Conservation (phyloP, 2,888 invertebrate genomes). For the Seira sanloemensis region DNA sequence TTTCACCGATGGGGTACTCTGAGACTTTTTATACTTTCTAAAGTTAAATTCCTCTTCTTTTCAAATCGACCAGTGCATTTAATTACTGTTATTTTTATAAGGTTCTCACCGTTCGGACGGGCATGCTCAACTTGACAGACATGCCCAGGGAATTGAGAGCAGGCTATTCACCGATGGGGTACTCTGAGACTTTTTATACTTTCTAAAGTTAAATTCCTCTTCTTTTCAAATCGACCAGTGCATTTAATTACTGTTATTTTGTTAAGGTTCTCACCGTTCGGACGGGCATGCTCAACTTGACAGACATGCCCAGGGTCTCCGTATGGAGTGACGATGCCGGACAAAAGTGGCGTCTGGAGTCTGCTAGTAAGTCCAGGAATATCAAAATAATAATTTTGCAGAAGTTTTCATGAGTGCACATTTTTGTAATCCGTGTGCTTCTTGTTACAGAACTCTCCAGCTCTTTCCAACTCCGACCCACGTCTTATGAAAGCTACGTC, state of each 20-base stretch:
- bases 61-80: no score
- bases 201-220: no score
- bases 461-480: slow-evolving; percentile 61
- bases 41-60: no score
- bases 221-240: no score
- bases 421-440: background rate
- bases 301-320: slow-evolving; percentile 38
- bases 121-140: background rate
- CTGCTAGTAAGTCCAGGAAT: slow-evolving; percentile 38
- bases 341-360: slow-evolving; percentile 68
- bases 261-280: slow-evolving; percentile 57
- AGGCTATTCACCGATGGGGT: slow-evolving; percentile 47
- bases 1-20: slow-evolving; percentile 47
- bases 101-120: slow-evolving; percentile 55
- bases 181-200: slow-evolving; percentile 5
- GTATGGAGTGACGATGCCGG: slow-evolving; percentile 45
- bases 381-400: background rate
- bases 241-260: no score
- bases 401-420: background rate
- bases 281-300: background rate
- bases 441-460: slow-evolving; percentile 46
- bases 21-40: background rate
- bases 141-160: slow-evolving; percentile 54
- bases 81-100: no score
- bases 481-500: slow-evolving; percentile 59